phyloP scores from a whole-genome alignment of 2,113 vertebrate species.

The Ptilorrhoa leucosticta region DNA sequence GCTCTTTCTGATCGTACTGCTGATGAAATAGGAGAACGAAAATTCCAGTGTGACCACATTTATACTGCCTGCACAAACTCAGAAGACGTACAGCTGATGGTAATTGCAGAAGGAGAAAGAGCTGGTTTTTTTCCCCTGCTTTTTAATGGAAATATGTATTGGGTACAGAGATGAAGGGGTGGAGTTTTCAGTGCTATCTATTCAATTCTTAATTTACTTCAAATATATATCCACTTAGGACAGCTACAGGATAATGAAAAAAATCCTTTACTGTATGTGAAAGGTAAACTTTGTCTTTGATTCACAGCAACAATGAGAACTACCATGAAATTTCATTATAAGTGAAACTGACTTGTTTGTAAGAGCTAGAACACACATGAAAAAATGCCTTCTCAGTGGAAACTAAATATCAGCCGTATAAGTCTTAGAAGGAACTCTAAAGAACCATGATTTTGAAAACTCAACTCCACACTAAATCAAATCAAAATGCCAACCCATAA shows the following conservation, averaged over 20 bases:
- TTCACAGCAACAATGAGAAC: slow-evolving; percentile 22
- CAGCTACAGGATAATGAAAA: slow-evolving; percentile 19
- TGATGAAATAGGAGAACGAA: background rate
- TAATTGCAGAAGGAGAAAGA: background rate
- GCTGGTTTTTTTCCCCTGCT: accelerated
- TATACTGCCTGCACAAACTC: background rate
- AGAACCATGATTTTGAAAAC: background rate
- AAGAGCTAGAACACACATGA: background rate
- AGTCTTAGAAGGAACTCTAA: background rate
- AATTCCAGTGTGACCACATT: background rate
- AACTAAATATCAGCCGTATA: background rate
- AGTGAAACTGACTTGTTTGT: slow-evolving; percentile 5
- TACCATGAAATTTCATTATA: slow-evolving; percentile 34
- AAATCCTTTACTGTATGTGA: background rate
- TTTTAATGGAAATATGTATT: slow-evolving; percentile 3
- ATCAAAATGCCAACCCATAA: background rate
- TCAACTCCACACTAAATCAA: background rate
- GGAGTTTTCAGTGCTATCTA: background rate
- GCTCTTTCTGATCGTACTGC: background rate
- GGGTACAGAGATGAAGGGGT: background rate
- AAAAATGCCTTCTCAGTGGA: background rate
- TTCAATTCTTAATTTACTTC: slow-evolving; percentile 25
- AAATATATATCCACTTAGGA: background rate
- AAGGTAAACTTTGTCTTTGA: slow-evolving; percentile 46
- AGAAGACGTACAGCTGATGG: background rate